phyloP scores from a whole-genome alignment of 2,888 invertebrate genomes.

The Protophormia terraenovae region DNA sequence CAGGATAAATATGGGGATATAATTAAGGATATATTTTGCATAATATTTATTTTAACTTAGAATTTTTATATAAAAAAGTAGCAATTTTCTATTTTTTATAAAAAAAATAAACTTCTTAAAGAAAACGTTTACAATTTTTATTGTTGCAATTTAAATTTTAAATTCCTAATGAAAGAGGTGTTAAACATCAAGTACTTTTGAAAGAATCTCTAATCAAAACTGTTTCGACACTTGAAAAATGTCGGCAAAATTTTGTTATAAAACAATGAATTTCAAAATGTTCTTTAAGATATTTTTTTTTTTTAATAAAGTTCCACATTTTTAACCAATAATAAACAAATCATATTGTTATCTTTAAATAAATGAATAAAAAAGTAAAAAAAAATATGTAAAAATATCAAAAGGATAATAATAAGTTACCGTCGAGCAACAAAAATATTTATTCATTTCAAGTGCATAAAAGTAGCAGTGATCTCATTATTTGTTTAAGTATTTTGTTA shows the following conservation, averaged over 20 bases:
- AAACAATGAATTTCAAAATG: background rate
- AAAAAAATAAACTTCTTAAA: too few species aligned
- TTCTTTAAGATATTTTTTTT: background rate
- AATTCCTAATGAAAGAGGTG: too few species aligned
- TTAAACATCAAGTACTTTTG: background rate
- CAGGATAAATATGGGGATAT: background rate
- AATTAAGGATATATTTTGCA: background rate
- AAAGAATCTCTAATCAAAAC: background rate
- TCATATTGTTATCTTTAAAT: background rate
- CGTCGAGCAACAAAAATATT: constrained; percentile 23
- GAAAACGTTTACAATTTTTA: too few species aligned
- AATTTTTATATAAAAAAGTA: too few species aligned
- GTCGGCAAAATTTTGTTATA: constrained; percentile 42
- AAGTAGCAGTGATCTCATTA: constrained; percentile 66
- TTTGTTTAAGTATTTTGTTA: constrained; percentile 35
- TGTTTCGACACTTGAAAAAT: constrained; percentile 34
- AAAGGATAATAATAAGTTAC: constrained; percentile 56
- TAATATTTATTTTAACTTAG: too few species aligned
- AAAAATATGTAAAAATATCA: constrained; percentile 53
- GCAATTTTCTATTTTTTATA: too few species aligned
- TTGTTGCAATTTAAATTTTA: too few species aligned
- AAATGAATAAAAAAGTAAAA: background rate
- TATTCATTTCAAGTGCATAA: constrained; percentile 33
- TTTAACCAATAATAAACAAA: background rate
- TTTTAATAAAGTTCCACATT: background rate